Percentiles rank a stretch among this genome's conserved stretches.
phyloP scores from a whole-genome alignment of 2,888 invertebrate species.

The Gari tellinella region DNA sequence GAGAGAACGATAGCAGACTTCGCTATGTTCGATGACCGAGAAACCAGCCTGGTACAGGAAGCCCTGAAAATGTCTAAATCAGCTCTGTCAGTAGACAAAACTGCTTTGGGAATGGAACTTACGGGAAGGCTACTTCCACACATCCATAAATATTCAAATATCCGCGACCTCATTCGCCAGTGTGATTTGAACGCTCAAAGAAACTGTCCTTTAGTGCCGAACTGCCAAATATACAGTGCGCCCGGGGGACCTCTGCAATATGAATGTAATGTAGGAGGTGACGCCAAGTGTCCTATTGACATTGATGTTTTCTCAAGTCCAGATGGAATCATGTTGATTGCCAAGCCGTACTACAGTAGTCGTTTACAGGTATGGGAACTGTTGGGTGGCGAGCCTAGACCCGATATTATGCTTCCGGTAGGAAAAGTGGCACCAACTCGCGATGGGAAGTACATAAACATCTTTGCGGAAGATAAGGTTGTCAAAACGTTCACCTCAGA shows the following conservation, averaged over 20 bases:
- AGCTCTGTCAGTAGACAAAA: constrained; percentile 93
- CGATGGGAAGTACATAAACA: constrained; percentile 73
- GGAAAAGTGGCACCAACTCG: constrained; percentile 71
- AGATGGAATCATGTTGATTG: constrained; percentile 74
- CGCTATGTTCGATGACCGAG: constrained; percentile 85
- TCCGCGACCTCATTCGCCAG: constrained; percentile 72
- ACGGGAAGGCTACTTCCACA: constrained; percentile 94
- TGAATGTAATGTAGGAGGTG: constrained; percentile 73
- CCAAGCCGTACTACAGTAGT: constrained; percentile 72
- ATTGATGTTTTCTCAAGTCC: constrained; percentile 75
- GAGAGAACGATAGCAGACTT: constrained; percentile 97
- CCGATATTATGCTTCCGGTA: constrained; percentile 73
- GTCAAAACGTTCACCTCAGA: constrained; percentile 74
- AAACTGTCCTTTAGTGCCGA: constrained; percentile 76
- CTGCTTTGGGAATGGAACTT: constrained; percentile 96
- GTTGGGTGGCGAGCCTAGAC: constrained; percentile 74
- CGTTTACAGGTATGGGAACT: constrained; percentile 76
- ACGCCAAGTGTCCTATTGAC: constrained; percentile 64
- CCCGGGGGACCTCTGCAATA: constrained; percentile 81
- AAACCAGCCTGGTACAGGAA: constrained; percentile 96
- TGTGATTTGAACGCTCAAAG: constrained; percentile 73
- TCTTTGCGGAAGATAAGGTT: constrained; percentile 69
- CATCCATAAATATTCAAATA: constrained; percentile 53
- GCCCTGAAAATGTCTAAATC: constrained; percentile 96
- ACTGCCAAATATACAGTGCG: constrained; percentile 76